phyloP scores from a whole-genome alignment of 1,140 invertebrate genomes.

The Macrosteles quadrilineatus region DNA sequence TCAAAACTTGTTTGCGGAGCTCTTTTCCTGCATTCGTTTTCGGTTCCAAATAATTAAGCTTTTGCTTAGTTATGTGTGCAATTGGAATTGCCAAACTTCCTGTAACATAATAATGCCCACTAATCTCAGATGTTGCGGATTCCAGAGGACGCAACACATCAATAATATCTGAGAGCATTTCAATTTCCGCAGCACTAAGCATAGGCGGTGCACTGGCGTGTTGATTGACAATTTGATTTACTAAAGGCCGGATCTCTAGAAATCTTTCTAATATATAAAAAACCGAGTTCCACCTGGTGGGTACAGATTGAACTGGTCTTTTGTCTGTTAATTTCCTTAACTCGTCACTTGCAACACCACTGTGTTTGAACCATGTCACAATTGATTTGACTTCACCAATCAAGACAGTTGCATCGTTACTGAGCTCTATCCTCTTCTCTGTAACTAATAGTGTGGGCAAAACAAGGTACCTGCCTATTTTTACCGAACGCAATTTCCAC shows the following conservation, averaged over 20 bases:
- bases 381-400: constrained; percentile 37
- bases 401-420: background rate
- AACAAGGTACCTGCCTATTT: constrained; percentile 49
- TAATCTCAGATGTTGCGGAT: too few species aligned
- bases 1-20: constrained; percentile 41
- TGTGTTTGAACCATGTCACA: constrained; percentile 34
- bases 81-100: constrained; percentile 17
- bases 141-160: constrained; percentile 20
- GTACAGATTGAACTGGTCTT: constrained; percentile 44
- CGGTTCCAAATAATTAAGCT: background rate
- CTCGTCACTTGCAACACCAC: constrained; percentile 37
- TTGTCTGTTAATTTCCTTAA: constrained; percentile 32
- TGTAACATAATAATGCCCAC: constrained; percentile 28
- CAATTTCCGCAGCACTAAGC: constrained; percentile 26
- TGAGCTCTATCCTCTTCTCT: background rate
- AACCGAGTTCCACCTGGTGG: constrained; percentile 48
- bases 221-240: constrained; percentile 30
- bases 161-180: constrained; percentile 27
- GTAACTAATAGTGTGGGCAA: constrained; percentile 47
- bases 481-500: constrained; percentile 45
- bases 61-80: constrained; percentile 16
- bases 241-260: constrained; percentile 33
- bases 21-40: constrained; percentile 22
- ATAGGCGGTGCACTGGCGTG: constrained; percentile 26
- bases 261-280: constrained; percentile 46